Base-by-base conservation (phyloP, 2,888 invertebrate genomes). In the Trissonchulus sp. region DNA sequence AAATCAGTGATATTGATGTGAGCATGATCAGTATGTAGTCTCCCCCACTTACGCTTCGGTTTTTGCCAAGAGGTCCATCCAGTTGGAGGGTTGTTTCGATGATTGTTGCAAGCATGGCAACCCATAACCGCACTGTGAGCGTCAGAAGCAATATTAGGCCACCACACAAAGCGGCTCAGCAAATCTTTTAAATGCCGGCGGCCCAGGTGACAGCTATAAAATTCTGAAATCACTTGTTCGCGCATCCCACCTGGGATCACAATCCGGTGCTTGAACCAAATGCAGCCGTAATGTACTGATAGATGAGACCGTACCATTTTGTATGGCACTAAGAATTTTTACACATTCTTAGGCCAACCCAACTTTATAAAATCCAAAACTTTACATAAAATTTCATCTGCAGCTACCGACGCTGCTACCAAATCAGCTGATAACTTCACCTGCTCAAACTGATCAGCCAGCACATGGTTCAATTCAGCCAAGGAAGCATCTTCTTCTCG, bases 21-120 rank as follows among this genome's bases (percentile, higher is more conserved):
- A 8, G 85, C 86, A 23, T 85, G 86, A 78, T 87, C 86, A 28
- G 85, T 79, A 79, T 87, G 86, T 2, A 86, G 77, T 31, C 86
- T 79, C 74, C 84, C 79, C 83, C 84, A 84, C 18, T 82, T 81
- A 72, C 79, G 76, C 3, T 76, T 77, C 34, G 84, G 79, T 48
- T 63, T 77, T 34, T 78, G 76, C 83, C 83, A 83, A 28, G 82
- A 79, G 1, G 77, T 76, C n/a, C 77, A 77, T 69, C 79, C 78
- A 62, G 76, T 63, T n/a, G 81, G 81, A 1, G 68, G 68, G 35
- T 48, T 48, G 48, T 77, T 79, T 18, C 78, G 77, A 3, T 75
- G 73, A 0, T 48, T n/a, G n/a, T 75, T 77, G 73, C 82, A 83
- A 1, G 33, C 36, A 0, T 28, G n/a, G 73, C 83, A 83, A 3